Base-by-base conservation (phyloP, 2,888 invertebrate species). In the Cosmopolites sordidus region DNA sequence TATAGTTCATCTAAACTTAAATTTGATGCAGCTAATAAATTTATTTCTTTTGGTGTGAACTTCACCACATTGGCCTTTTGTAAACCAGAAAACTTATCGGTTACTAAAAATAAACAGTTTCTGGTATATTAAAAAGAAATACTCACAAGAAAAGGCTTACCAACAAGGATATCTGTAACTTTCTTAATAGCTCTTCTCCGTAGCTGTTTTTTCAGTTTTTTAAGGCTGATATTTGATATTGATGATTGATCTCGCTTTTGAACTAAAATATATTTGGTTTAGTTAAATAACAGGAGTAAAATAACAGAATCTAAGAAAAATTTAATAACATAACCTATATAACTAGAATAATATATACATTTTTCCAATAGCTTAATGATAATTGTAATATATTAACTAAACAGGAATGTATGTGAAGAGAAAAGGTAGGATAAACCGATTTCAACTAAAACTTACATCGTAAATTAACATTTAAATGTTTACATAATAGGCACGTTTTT, bases 81-180 rank as follows among this genome's bases (percentile, higher is more conserved):
- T 73, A 86, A 83, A 45, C 75, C 83, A 66, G 83, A 82, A 2
- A 77, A 77, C 48, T 76, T 74, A 42, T 82, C 76, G 27, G 83
- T 83, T 51, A 89, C 89, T 89, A 62, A 52, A 70, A 69, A 58
- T 16, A 16, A 11, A 5, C 8, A 8, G 8, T 5, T 22, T 22
- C 8, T 22, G 22, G 22, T 22, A 22, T 22, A 22, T n/a, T n/a
- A n/a, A n/a, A n/a, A n/a, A n/a, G n/a, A n/a, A n/a, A n/a, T n/a
- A n/a, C n/a, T n/a, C n/a, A n/a, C n/a, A n/a, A n/a, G n/a, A 45
- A 40, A 27, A 43, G 44, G 62, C 69, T 62, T 72, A 87, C 87
- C 84, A 78, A 86, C 81, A 57, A 87, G 70, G 6, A 87, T 71
- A 67, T 87, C 87, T 8, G 83, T 81, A 74, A 82, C 86, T 66